Percentiles rank a stretch among this genome's conserved stretches.
phyloP scores from a whole-genome alignment of 2,113 vertebrate species.

The Eudyptes chrysolophus region DNA sequence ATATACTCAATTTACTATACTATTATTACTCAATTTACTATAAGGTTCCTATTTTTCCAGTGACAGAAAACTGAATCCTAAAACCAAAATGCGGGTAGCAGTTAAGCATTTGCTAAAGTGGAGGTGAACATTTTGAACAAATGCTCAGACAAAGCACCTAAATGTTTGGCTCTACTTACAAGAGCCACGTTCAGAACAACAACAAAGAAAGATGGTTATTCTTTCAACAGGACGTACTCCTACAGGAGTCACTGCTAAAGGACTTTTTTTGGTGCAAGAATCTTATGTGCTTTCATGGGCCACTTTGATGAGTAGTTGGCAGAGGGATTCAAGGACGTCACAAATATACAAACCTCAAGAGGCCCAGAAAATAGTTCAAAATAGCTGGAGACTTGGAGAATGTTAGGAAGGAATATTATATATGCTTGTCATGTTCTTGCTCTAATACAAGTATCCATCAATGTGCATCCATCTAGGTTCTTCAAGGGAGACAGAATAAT shows the following conservation, averaged over 20 bases:
- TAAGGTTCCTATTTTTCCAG: neutral
- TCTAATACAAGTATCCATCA: neutral
- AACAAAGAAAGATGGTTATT: too few species aligned
- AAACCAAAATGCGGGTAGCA: neutral
- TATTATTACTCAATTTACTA: neutral
- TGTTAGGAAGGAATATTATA: neutral
- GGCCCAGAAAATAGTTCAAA: neutral
- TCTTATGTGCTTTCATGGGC: neutral
- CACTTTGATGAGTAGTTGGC: neutral
- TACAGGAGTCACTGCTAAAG: neutral
- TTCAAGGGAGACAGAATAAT: neutral
- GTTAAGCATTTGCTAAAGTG: neutral
- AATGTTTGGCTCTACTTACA: neutral
- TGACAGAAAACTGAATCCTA: neutral
- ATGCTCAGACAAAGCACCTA: neutral
- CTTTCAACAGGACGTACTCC: neutral
- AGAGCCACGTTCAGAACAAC: fast-evolving
- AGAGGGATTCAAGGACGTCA: neutral
- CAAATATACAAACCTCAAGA: neutral
- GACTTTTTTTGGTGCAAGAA: neutral
- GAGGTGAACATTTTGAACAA: neutral
- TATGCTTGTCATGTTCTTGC: neutral
- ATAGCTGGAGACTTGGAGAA: neutral
- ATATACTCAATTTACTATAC: neutral
- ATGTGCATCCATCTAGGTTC: neutral